A percentile compares a stretch with the other conserved stretches of the same genome.
phyloP scores from a whole-genome alignment of 92 coral and sea anemone species.

The Blastomussa wellsi region DNA sequence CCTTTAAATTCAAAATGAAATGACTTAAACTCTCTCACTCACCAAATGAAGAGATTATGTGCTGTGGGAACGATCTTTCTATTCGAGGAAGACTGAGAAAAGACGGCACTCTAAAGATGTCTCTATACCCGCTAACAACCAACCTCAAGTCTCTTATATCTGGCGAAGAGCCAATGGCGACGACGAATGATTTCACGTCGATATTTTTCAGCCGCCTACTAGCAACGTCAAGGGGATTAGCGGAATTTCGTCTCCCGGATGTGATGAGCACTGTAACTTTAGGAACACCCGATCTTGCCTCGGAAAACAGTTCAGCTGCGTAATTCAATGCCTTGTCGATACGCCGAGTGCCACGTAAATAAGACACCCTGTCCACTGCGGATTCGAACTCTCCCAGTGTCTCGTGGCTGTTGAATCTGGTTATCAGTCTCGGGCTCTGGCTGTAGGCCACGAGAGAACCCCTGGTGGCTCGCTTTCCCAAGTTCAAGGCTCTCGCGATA shows the following conservation, averaged over 20 bases:
- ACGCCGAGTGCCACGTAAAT: conserved; percentile 63
- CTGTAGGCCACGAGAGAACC: conserved; percentile 70
- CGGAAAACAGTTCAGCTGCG: conserved; percentile 52
- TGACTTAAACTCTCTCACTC: neutral
- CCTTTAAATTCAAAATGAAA: neutral
- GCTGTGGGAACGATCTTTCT: conserved; percentile 47
- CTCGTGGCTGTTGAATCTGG: conserved; percentile 53
- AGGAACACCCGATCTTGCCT: conserved; percentile 65
- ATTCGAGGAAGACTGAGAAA: conserved; percentile 29
- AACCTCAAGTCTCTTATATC: conserved; percentile 51
- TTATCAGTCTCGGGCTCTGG: conserved; percentile 39
- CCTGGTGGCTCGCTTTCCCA: conserved; percentile 55
- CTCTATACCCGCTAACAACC: conserved; percentile 49
- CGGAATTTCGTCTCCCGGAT: conserved; percentile 63
- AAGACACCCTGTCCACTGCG: conserved; percentile 59
- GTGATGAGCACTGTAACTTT: conserved; percentile 73
- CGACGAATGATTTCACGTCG: conserved; percentile 72
- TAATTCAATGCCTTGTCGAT: conserved; percentile 70
- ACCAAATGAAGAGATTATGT: conserved; percentile 33
- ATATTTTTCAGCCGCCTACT: conserved; percentile 60
- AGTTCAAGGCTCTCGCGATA: conserved; percentile 54
- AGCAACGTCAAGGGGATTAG: conserved; percentile 62
- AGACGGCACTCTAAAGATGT: conserved; percentile 38
- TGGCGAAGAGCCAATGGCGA: conserved; percentile 66
- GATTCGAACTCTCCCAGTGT: conserved; percentile 47